Conservation (phyloP, 2,113 vertebrate species). For the Condylura cristata region DNA sequence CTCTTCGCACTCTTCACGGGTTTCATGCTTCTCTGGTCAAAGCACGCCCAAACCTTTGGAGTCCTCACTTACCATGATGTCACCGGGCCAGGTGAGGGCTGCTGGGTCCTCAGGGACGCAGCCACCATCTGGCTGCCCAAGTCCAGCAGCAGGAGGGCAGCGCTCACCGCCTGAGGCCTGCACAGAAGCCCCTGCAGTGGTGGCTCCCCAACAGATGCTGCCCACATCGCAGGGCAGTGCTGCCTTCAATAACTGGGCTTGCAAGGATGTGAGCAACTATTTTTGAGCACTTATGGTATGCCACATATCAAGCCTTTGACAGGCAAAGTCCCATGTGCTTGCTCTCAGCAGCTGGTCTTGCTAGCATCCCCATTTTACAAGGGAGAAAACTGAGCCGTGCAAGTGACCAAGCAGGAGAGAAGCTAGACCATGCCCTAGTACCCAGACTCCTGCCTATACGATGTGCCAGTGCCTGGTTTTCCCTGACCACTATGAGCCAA, state of each 20-base stretch:
- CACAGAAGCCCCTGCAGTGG: neutral
- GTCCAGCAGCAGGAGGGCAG: neutral
- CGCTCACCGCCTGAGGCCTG: neutral
- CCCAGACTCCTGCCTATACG: too few relatives aligned
- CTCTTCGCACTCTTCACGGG: too few relatives aligned
- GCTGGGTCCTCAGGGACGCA: accelerated
- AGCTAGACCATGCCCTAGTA: too few relatives aligned
- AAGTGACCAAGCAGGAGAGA: neutral
- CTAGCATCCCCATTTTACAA: neutral
- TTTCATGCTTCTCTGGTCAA: neutral
- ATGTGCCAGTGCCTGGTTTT: too few relatives aligned
- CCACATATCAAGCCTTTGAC: neutral
- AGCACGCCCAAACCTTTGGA: neutral
- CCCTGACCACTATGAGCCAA: neutral
- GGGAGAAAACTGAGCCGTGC: neutral
- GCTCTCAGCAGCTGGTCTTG: neutral
- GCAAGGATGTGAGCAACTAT: neutral
- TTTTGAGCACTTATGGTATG: neutral
- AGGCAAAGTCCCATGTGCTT: accelerated
- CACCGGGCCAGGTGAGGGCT: neutral
- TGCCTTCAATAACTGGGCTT: too few relatives aligned
- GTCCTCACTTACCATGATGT: accelerated
- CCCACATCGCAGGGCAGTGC: neutral
- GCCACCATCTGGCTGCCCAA: neutral
- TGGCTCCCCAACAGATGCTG: neutral